Conservation (phyloP, 2,888 invertebrate species). For the Trilocha varians region DNA sequence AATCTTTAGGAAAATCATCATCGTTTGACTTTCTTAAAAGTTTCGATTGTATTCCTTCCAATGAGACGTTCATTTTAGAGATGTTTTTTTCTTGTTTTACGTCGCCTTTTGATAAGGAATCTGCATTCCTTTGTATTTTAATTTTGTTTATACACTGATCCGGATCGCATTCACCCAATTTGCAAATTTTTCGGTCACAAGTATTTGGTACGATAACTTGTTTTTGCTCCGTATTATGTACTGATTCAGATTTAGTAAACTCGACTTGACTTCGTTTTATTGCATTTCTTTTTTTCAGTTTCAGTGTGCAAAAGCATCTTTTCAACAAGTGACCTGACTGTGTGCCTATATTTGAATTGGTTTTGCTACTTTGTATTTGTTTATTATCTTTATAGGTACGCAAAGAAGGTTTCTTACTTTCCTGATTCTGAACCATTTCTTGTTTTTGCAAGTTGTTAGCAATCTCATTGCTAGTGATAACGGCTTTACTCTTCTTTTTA, state of each 20-base stretch:
- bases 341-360: conserved; percentile 1
- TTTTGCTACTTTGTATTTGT: neutral
- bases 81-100: neutral
- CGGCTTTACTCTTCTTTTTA: neutral
- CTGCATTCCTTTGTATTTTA: too few species aligned
- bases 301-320: conserved; percentile 7
- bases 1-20: neutral
- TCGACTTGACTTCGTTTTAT: neutral
- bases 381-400: neutral
- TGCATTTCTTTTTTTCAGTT: conserved; percentile 4
- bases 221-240: too few species aligned
- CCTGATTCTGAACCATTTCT: too few species aligned
- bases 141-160: conserved; percentile 13
- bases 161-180: conserved; percentile 19
- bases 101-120: neutral
- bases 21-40: neutral
- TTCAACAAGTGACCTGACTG: conserved; percentile 1
- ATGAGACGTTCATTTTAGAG: neutral
- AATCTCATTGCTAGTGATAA: too few species aligned
- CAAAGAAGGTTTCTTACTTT: too few species aligned
- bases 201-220: too few species aligned
- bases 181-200: conserved; percentile 20
- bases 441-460: too few species aligned
- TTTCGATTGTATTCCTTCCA: neutral
- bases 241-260: neutral